Base-by-base conservation (phyloP, 2,888 invertebrate genomes). In the Ernsta delagoae region DNA sequence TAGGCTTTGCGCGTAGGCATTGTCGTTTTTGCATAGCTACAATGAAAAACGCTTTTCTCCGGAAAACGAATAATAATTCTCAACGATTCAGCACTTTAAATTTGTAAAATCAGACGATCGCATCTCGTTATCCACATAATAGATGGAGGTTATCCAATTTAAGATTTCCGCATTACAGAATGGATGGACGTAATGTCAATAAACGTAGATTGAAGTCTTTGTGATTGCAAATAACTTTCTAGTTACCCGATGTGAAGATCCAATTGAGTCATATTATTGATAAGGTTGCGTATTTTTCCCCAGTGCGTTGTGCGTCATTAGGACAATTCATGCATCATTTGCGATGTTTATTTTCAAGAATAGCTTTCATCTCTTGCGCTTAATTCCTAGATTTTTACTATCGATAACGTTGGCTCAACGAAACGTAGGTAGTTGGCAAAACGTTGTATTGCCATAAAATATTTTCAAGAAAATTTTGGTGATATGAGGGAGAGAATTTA, bases 141-240 rank as follows among this genome's bases (percentile, higher is more conserved):
- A 45, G 45, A 45, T 45, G 45, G 45, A 45, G n/a, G 45, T 45
- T 45, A 45, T 45, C 45, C n/a, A 45, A 45, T 45, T 45, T 45
- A 45, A 45, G n/a, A 45, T 12, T 45, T n/a, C 45, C n/a, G 12
- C 45, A 45, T 12, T 12, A 45, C 45, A 45, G 12, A 45, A n/a
- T 45, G 45, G 45, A 5, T 45, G n/a, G 45, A 45, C 45, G 45
- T 45, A 45, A 45, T 12, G 4, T 45, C 45, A n/a, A n/a, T 45
- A n/a, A 12, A 45, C 12, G 12, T 45, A 12, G 45, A 5, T 45
- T 45, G 12, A 45, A 45, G 45, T 12, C n/a, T 45, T 12, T 12
- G 45, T 45, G 5, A 12, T 45, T 4, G n/a, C 45, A 45, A 48
- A 48, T 48, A 12, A 48, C 48, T 48, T 48, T 48, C 48, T 7